A percentile compares a stretch with the other conserved stretches of the same genome.
Evolutionary conservation across 2,888 invertebrate species (phyloP).

Genomic region (Phragmatobia fuliginosa): DNA sequence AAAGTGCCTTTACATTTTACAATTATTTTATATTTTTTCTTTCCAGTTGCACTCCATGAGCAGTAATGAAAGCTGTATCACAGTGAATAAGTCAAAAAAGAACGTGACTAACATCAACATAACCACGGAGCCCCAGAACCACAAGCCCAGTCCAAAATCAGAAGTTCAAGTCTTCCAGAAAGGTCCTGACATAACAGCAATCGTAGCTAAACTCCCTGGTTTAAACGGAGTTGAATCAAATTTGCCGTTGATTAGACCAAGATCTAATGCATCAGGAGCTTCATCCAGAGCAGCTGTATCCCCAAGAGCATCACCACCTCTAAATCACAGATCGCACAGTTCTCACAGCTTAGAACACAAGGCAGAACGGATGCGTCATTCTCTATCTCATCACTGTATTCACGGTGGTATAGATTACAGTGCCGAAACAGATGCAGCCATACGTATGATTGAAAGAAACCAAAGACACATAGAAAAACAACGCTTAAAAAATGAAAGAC

Average conservation of each 20-base stretch:
- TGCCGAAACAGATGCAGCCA: conserved; percentile 87
- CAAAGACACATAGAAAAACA: conserved; percentile 87
- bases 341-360: conserved; percentile 82
- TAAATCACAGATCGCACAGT: conserved; percentile 75
- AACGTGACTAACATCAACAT: conserved; percentile 91
- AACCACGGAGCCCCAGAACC: conserved; percentile 83
- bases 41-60: conserved; percentile 73
- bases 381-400: conserved; percentile 81
- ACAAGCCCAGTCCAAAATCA: conserved; percentile 79
- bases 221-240: conserved; percentile 79
- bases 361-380: conserved; percentile 75
- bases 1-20: too few species aligned
- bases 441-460: conserved; percentile 87
- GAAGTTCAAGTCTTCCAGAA: conserved; percentile 91
- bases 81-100: conserved; percentile 87
- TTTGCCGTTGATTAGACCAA: conserved; percentile 83
- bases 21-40: not conserved
- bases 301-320: conserved; percentile 69
- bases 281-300: conserved; percentile 82
- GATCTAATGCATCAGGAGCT: conserved; percentile 85
- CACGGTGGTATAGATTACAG: conserved; percentile 83
- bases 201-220: conserved; percentile 89
- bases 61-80: conserved; percentile 81
- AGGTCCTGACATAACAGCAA: conserved; percentile 92
- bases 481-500: conserved; percentile 77